Percentiles rank a stretch among this genome's conserved stretches.
Conservation (phyloP, 1,140 invertebrate genomes). For the Leptinotarsa undecemlineata region DNA sequence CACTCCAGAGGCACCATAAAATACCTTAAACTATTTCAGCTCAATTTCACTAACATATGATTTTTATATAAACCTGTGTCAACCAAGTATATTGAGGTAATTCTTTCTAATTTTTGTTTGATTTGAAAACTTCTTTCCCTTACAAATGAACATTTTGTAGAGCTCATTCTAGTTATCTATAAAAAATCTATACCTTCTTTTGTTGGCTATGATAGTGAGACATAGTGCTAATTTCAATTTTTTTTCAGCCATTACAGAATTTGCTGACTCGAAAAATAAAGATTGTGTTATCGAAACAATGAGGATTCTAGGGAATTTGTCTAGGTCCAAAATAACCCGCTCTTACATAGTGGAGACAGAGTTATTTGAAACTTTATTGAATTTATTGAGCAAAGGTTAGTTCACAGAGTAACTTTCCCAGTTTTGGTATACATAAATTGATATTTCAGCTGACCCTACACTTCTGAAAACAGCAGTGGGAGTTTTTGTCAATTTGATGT, state of each 20-base stretch:
- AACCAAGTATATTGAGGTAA: no score
- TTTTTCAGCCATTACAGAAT: constrained; percentile 49
- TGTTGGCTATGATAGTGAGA: no score
- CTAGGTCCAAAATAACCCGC: constrained; percentile 63
- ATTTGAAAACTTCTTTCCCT: no score
- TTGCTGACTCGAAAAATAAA: constrained; percentile 54
- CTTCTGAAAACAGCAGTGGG: constrained; percentile 66
- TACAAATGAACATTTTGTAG: no score
- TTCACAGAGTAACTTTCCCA: constrained; percentile 1
- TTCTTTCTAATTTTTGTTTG: no score
- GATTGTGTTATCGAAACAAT: constrained; percentile 66
- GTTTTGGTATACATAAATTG: constrained; percentile 20
- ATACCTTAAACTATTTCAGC: no score
- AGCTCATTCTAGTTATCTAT: no score
- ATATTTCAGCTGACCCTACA: constrained; percentile 60
- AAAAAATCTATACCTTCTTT: no score
- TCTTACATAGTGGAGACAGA: constrained; percentile 61
- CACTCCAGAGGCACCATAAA: no score
- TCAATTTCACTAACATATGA: no score
- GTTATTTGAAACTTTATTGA: constrained; percentile 47
- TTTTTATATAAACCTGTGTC: no score
- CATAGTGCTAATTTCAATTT: constrained; percentile 1
- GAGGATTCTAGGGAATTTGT: constrained; percentile 70
- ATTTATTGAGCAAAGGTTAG: constrained; percentile 46
- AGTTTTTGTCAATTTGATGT: constrained; percentile 72